Base-by-base conservation (phyloP, 2,797 vertebrate genomes). In the Micropoecilia bifurca region DNA sequence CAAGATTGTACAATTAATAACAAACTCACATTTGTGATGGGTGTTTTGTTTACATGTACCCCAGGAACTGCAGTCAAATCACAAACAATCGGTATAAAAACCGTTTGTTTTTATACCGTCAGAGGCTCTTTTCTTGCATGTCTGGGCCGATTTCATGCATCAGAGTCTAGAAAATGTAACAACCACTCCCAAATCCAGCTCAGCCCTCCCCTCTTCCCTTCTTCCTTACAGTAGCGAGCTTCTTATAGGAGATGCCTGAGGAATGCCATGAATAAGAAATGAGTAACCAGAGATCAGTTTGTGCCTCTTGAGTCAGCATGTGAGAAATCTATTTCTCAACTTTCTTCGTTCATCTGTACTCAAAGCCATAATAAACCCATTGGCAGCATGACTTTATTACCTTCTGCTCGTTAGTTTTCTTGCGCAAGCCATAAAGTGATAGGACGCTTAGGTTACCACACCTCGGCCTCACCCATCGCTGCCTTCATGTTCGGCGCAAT, bases 391-490 rank as follows among this genome's bases (percentile, higher is more conserved):
- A 43, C 12, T 86, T 86, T 78, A 80, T 28, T 25, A 30, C 4
- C 3, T 50, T 6, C 2, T 36, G 53, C 82, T 75, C 90, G 53
- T 88, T 80, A 87, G 66, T 71, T 36, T 48, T 81, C 55, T 91
- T 90, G 71, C 50, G 43, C 79, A 90, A 57, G 72, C 9, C 4
- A 82, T 90, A 53, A 81, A 75, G 78, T 71, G 80, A 90, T 77
- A 79, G 81, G 30, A 16, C 71, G 50, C 57, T 73, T 79, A 85
- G 88, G 90, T 88, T 77, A 82, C 91, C 93, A 95, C 94, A 95
- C 95, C 94, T 94, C 84, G 46, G 75, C 89, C 87, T 46, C 77
- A 55, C 63, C 76, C 55, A 63, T 83, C 85, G 80, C 81, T 71
- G 80, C 6, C 86, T 75, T 33, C 71, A 74, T 74, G 85, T 57